Base-by-base conservation (phyloP, 2,888 invertebrate species). In the Pseudanteris insignis region DNA sequence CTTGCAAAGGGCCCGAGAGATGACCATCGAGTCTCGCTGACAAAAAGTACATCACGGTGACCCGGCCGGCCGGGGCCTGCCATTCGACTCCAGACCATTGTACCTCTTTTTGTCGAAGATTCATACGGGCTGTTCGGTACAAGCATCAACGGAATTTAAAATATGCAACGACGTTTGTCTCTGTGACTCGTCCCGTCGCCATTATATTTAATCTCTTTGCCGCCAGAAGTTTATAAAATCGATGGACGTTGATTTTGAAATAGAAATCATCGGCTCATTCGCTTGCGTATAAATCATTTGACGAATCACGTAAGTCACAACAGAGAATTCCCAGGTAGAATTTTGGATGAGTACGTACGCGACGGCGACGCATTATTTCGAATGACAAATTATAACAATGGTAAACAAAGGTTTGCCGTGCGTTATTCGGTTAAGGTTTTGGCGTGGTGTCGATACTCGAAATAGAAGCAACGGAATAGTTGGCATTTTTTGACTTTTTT, bases 131-230 rank as follows among this genome's bases (percentile, higher is more conserved):
- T 64, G 69, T 69, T 69, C 67, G 69, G 68, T 69, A 67, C 67
- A 70, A 72, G 68, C 71, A 69, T 70, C 74, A 69, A 68, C 71
- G 71, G 77, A 77, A 78, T 78, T 70, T 73, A 73, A 76, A 76
- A 77, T 77, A 78, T 78, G 74, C 76, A 75, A 70, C 67, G 57
- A 26, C 51, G 21, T 47, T 62, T 62, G 55, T 55, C 51, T 55
- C 32, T 14, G 32, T 25, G n/a, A 32, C 24, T 38, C 48, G 15
- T 29, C 33, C 8, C 38, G 18, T 28, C 32, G 40, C 29, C 10
- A 59, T 58, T 53, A 44, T 41, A 57, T 53, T 61, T 48, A 43
- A 57, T 60, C 48, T 36, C 37, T 33, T 2, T 10, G 18, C 18
- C 18, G 18, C n/a, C n/a, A n/a, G n/a, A n/a, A n/a, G n/a, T n/a